Conservation (phyloP, 53 echinoderm and acorn worm genomes). For the Henricia sp. region DNA sequence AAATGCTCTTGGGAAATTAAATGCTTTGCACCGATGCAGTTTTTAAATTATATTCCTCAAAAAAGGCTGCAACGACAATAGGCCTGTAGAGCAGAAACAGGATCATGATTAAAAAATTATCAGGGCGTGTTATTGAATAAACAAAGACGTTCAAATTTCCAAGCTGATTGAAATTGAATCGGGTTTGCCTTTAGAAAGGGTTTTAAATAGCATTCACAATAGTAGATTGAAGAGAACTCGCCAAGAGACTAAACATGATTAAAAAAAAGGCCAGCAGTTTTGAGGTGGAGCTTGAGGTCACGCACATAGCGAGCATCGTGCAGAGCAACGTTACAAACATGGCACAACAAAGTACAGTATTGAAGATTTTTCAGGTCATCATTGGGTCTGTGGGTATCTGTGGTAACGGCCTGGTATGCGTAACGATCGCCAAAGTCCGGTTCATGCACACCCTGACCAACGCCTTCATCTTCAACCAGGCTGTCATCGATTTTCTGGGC, state of each 20-base stretch:
- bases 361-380: not conserved
- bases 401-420: constrained; percentile 82
- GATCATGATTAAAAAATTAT: no score
- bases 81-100: no score
- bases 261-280: not conserved
- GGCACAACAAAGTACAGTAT: not conserved
- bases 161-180: no score
- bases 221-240: not conserved
- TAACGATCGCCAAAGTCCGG: constrained; percentile 69
- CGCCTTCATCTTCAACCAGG: constrained; percentile 90
- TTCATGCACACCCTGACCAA: constrained; percentile 78
- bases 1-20: no score
- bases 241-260: not conserved
- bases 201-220: no score
- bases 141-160: no score
- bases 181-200: no score
- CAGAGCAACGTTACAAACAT: not conserved
- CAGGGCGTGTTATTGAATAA: no score
- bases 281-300: not conserved
- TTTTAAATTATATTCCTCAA: no score
- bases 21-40: no score
- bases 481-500: constrained; percentile 76
- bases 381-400: constrained; percentile 54
- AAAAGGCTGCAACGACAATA: no score
- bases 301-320: not conserved